phyloP scores from a whole-genome alignment of 1,140 invertebrate genomes.

The Nephila pilipes region DNA sequence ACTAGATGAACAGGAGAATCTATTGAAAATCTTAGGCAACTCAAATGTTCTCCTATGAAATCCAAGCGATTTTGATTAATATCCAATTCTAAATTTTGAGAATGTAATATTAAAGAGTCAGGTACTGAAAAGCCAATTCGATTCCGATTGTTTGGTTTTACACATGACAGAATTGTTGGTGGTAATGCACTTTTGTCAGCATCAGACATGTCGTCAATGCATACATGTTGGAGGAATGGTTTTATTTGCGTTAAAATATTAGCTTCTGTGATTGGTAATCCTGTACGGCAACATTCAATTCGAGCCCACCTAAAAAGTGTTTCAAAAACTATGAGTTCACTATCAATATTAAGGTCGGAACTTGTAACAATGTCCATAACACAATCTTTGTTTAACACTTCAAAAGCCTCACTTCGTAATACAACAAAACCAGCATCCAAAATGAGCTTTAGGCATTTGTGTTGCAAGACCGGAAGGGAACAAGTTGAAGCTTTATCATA shows the following conservation, averaged over 20 bases:
- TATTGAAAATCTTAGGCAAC: conserved; percentile 59
- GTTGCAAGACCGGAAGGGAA: conserved; percentile 23
- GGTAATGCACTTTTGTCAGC: conserved; percentile 64
- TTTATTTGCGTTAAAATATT: conserved; percentile 43
- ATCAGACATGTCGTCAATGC: conserved; percentile 72
- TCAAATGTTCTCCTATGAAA: conserved; percentile 38
- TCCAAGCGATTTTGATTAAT: conserved; percentile 7
- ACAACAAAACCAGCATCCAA: conserved; percentile 68
- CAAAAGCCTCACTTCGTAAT: conserved; percentile 53
- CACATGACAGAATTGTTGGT: conserved; percentile 33
- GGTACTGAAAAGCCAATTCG: conserved; percentile 48
- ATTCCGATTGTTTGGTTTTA: conserved; percentile 57
- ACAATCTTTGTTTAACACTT: conserved; percentile 56
- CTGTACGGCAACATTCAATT: conserved; percentile 47
- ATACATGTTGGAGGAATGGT: conserved; percentile 63
- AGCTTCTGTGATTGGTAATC: conserved; percentile 20
- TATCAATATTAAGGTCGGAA: conserved; percentile 48
- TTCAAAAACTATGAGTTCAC: conserved; percentile 57
- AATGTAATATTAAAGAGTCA: conserved; percentile 23
- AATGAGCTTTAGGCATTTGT: conserved; percentile 60
- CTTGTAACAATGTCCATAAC: conserved; percentile 57
- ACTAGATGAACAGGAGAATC: conserved; percentile 40
- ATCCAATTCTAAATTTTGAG: not conserved
- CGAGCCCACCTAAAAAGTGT: conserved; percentile 61
- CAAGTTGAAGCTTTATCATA: conserved; percentile 59